A percentile compares a stretch with the other conserved stretches of the same genome.
These are phyloP conservation scores for Candidula unifasciata DNA, from an alignment of 2,888 invertebrate species.

Conservation along the genomic window DNA sequence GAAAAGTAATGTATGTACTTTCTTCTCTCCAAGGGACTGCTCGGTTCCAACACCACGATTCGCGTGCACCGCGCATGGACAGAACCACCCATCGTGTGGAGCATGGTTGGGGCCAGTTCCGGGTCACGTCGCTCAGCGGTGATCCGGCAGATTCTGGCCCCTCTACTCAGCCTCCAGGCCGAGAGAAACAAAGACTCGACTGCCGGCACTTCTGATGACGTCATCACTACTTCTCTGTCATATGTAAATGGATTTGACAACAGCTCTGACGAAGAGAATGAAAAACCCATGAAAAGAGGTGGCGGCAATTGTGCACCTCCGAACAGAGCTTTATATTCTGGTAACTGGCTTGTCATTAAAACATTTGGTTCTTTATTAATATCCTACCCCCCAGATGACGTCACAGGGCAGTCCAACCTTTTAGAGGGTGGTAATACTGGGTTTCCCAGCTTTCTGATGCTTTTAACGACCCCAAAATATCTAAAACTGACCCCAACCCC, in stretches of 20 bases:
- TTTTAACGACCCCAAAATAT: too few relatives aligned
- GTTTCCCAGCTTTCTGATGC: too few relatives aligned
- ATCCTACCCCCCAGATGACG: too few relatives aligned
- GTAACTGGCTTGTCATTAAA: background rate
- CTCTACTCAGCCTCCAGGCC: constrained; percentile 54
- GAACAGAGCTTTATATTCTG: constrained; percentile 36
- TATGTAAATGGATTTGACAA: constrained; percentile 12
- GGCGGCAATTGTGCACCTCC: background rate
- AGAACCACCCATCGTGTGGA: constrained; percentile 61
- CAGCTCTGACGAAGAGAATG: constrained; percentile 7
- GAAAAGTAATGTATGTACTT: too few relatives aligned
- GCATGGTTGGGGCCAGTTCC: constrained; percentile 54
- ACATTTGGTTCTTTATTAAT: too few relatives aligned
- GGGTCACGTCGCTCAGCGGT: constrained; percentile 58
- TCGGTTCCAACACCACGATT: constrained; percentile 57
- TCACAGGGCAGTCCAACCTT: too few relatives aligned
- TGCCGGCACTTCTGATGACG: background rate
- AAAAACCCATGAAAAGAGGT: background rate
- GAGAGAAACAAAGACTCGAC: constrained; percentile 31
- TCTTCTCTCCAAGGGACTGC: constrained; percentile 50
- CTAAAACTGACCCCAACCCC: too few relatives aligned
- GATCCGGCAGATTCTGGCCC: constrained; percentile 56
- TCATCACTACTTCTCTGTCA: background rate
- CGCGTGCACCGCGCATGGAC: constrained; percentile 57
- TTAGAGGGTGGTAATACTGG: too few relatives aligned